Percentiles rank a stretch among this genome's conserved stretches.
Evolutionary conservation across 2,797 vertebrate genomes (phyloP).

Genomic region (Aphelocoma californica): DNA sequence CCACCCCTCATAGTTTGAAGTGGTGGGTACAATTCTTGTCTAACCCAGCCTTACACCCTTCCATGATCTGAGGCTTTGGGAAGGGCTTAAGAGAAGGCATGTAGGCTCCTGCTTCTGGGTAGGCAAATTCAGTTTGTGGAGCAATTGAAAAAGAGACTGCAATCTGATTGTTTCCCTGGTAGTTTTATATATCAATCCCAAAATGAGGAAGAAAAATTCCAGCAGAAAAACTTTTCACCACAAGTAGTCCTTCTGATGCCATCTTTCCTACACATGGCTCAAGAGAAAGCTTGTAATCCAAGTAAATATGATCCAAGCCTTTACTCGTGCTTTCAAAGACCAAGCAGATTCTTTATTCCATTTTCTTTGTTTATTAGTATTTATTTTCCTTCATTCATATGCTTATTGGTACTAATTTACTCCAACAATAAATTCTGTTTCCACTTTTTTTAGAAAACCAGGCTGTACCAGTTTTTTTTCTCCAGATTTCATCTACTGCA

Average conservation of each 20-base stretch:
- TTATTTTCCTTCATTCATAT: not conserved
- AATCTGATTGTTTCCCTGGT: not conserved
- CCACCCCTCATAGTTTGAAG: not conserved
- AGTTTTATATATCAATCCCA: not conserved
- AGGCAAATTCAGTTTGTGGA: not conserved
- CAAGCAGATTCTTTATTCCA: not conserved
- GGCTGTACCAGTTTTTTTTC: not conserved
- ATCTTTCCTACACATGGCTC: not conserved
- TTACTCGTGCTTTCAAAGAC: not conserved
- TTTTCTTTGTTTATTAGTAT: not conserved
- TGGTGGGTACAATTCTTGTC: fast-evolving
- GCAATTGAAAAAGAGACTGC: not conserved
- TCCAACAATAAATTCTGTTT: not conserved
- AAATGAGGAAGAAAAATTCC: not conserved
- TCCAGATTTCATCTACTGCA: not conserved
- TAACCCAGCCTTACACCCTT: not conserved
- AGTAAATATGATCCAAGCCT: not conserved
- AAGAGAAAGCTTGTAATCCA: not conserved
- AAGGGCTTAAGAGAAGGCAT: not conserved
- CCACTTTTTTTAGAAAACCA: not conserved
- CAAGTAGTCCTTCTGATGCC: not conserved
- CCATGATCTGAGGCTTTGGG: not conserved
- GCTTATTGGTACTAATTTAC: not conserved
- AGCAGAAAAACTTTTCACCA: not conserved
- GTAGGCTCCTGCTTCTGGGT: not conserved